These are phyloP conservation scores for Papilio gigon DNA, from an alignment of 2,888 invertebrate genomes.

Conservation along the genomic window DNA sequence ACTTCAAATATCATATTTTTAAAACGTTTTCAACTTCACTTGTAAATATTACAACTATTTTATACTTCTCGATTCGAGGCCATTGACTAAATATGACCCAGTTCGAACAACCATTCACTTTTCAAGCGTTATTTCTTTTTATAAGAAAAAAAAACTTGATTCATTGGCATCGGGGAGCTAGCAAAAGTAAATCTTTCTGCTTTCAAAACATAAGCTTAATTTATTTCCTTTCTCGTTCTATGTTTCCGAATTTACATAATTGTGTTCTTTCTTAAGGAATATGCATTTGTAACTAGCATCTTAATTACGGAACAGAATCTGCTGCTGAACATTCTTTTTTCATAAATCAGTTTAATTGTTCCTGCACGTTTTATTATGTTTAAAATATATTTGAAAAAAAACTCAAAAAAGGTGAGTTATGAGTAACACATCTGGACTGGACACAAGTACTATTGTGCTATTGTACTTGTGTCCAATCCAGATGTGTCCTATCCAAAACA, in stretches of 20 bases:
- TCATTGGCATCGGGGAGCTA: conserved; percentile 33
- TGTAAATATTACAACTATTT: not conserved
- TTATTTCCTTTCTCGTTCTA: conserved; percentile 31
- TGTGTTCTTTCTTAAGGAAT: conserved; percentile 25
- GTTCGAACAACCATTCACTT: conserved; percentile 13
- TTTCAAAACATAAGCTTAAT: conserved; percentile 38
- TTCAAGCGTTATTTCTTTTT: not conserved
- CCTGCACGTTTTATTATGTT: not conserved
- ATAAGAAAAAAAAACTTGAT: conserved; percentile 35
- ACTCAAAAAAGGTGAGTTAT: not conserved
- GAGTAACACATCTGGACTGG: no score
- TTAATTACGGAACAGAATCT: conserved; percentile 21
- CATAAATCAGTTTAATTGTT: conserved; percentile 22
- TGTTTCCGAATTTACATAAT: conserved; percentile 27
- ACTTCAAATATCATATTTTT: no score
- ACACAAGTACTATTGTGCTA: no score
- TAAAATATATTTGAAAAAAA: not conserved
- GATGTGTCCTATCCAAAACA: no score
- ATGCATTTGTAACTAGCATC: conserved; percentile 7
- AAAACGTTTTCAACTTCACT: not conserved
- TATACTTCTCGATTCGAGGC: not conserved
- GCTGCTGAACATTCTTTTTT: conserved; percentile 16
- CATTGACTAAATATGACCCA: not conserved
- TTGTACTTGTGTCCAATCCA: no score
- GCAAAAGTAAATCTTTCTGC: conserved; percentile 32